Evolutionary conservation across 2,888 invertebrate species (phyloP).

Genomic region (Drosophila ezoana): DNA sequence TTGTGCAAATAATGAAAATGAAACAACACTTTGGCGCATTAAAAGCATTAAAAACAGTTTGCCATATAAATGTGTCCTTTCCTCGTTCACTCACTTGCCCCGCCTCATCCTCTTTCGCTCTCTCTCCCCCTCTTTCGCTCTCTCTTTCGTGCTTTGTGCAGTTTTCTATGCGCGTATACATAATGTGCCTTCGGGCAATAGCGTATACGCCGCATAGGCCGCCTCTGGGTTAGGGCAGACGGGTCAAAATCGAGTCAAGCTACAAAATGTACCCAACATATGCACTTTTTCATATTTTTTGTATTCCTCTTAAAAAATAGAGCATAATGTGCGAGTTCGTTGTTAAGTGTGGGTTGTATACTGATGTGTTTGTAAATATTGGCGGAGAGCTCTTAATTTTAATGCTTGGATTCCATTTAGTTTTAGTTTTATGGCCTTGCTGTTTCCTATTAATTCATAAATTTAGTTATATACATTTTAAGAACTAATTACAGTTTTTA

Average conservation of each 20-base stretch:
- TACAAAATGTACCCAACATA: slow-evolving; percentile 8
- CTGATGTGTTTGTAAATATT: not conserved
- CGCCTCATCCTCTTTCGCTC: not conserved
- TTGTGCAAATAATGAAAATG: slow-evolving; percentile 80
- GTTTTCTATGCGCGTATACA: slow-evolving; percentile 62
- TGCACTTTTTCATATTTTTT: not conserved
- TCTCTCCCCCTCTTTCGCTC: not conserved
- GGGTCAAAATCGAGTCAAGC: slow-evolving; percentile 26
- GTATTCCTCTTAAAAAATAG: not conserved
- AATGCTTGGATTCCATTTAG: not conserved
- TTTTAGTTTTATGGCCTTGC: not conserved
- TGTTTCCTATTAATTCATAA: not conserved
- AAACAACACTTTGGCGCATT: slow-evolving; percentile 81
- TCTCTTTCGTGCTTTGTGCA: not conserved
- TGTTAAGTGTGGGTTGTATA: not conserved
- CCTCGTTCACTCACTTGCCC: not conserved
- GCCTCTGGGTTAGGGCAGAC: slow-evolving; percentile 3
- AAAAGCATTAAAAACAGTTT: slow-evolving; percentile 81
- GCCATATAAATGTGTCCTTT: slow-evolving; percentile 66
- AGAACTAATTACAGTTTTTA: not conserved
- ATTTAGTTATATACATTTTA: not conserved
- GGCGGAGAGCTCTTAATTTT: not conserved
- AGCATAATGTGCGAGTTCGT: not conserved
- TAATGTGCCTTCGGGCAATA: slow-evolving; percentile 52
- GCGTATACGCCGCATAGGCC: slow-evolving; percentile 66